phyloP scores from a whole-genome alignment of 2,113 vertebrate species.

The Fulmarus glacialis region DNA sequence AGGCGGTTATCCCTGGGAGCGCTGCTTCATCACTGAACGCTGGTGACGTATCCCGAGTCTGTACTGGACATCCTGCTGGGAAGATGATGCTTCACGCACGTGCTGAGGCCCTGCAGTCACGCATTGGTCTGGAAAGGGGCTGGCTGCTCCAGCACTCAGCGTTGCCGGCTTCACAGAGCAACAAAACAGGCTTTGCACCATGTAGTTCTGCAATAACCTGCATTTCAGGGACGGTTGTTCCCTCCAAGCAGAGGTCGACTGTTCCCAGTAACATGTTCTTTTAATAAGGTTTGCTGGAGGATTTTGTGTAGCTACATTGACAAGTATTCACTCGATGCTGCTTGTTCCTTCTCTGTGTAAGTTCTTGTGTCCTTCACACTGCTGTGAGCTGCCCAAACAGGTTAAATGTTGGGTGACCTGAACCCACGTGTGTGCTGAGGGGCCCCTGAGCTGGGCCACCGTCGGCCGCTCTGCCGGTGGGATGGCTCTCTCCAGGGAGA shows the following conservation, averaged over 20 bases:
- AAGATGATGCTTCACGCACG: fast-evolving
- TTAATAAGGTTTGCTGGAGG: background rate
- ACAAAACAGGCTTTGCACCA: background rate
- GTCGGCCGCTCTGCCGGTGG: fast-evolving
- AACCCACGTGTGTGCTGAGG: fast-evolving
- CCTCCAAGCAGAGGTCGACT: background rate
- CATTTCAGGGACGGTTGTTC: fast-evolving
- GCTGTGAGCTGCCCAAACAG: background rate
- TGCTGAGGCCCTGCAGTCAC: background rate
- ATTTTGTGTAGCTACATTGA: background rate
- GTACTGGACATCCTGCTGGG: background rate
- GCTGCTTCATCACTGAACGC: fast-evolving
- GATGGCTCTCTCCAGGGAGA: background rate
- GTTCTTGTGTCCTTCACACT: background rate
- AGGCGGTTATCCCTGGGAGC: fast-evolving
- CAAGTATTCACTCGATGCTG: background rate
- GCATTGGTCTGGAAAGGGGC: fast-evolving
- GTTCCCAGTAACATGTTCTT: background rate
- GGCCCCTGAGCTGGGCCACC: too few species aligned
- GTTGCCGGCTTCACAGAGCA: fast-evolving
- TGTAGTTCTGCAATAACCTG: background rate
- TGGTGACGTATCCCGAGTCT: background rate
- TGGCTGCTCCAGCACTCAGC: background rate
- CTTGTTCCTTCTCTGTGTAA: background rate
- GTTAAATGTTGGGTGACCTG: fast-evolving